These are phyloP conservation scores for Semaprochilodus insignis DNA, from an alignment of 2,797 vertebrate genomes.

Conservation along the genomic window DNA sequence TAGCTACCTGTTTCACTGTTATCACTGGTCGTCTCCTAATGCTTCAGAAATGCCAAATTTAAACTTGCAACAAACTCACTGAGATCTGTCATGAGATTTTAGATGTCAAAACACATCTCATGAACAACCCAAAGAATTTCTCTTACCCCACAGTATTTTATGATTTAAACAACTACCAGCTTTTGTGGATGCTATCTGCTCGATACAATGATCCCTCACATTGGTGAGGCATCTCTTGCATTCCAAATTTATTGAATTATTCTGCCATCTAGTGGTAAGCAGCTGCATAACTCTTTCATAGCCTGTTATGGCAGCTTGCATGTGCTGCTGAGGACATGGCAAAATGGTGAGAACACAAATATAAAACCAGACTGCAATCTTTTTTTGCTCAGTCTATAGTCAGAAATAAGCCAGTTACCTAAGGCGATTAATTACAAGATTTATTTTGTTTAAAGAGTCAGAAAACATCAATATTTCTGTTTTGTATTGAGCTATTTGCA, in stretches of 20 bases:
- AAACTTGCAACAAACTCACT: background rate
- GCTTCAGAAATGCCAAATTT: too few relatives aligned
- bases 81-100: background rate
- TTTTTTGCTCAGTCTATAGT: background rate
- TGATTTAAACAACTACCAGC: background rate
- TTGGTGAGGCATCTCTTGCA: background rate
- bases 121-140: too few relatives aligned
- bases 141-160: background rate
- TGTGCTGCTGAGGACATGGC: background rate
- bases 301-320: background rate
- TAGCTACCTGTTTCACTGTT: too few relatives aligned
- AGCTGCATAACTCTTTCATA: background rate
- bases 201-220: background rate
- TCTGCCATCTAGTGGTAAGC: conserved; percentile 77
- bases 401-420: background rate
- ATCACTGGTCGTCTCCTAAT: too few relatives aligned
- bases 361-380: background rate
- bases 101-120: background rate
- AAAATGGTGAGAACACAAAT: background rate
- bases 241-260: conserved; percentile 69
- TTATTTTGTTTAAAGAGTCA: background rate
- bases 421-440: background rate
- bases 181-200: background rate
- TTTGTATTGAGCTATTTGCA: background rate
- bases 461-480: background rate